Percentiles rank a stretch among this genome's conserved stretches.
Conservation (phyloP, 1,140 invertebrate species). For the Drosophila subobscura region DNA sequence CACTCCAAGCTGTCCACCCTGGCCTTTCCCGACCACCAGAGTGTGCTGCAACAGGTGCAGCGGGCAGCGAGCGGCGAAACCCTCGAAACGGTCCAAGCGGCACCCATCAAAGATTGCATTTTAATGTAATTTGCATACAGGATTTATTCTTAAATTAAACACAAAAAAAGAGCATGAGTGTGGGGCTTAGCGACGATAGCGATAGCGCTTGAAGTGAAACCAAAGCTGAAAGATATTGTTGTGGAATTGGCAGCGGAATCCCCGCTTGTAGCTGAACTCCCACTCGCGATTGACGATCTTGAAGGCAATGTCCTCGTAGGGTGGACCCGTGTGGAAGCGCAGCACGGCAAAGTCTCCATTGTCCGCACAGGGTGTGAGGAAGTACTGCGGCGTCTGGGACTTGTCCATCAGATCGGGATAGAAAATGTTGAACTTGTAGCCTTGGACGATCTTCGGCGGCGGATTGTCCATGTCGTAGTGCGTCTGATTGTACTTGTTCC, state of each 20-base stretch:
- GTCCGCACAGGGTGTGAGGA: constrained; percentile 94
- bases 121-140: constrained; percentile 55
- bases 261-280: constrained; percentile 99
- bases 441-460: constrained; percentile 99
- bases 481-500: constrained; percentile 99
- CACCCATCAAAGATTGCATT: constrained; percentile 84
- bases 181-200: constrained; percentile 92
- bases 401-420: constrained; percentile 99
- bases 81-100: constrained; percentile 83
- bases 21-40: constrained; percentile 86
- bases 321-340: constrained; percentile 97
- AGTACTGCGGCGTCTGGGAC: constrained; percentile 96
- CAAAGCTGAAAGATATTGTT: constrained; percentile 99
- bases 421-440: constrained; percentile 99
- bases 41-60: constrained; percentile 85
- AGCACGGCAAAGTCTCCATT: constrained; percentile 98
- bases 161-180: neutral
- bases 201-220: constrained; percentile 99
- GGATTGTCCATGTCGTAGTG: constrained; percentile 99
- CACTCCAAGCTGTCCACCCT: constrained; percentile 86
- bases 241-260: constrained; percentile 99
- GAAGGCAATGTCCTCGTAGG: constrained; percentile 99
- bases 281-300: constrained; percentile 99
- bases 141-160: neutral
- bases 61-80: constrained; percentile 83